These are phyloP conservation scores for Adelosebastes latens DNA, from an alignment of 2,797 vertebrate genomes.

Conservation along the genomic window DNA sequence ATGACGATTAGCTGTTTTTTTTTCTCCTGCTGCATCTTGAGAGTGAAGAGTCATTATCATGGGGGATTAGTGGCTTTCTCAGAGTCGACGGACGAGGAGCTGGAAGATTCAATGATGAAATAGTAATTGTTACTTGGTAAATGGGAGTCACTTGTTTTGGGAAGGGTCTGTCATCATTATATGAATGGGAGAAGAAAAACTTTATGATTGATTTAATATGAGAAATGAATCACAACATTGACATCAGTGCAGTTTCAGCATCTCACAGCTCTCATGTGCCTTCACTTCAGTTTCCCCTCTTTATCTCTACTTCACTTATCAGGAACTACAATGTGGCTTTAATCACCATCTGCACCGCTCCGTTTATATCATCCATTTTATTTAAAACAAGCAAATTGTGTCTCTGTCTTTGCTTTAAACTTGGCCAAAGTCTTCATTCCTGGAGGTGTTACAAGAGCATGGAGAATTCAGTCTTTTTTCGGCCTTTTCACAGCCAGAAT, in stretches of 20 bases:
- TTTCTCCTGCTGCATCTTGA: slow-evolving; percentile 7
- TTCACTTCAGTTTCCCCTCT: slow-evolving; percentile 31
- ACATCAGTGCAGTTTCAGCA: slow-evolving; percentile 23
- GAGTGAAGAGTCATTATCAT: slow-evolving; percentile 4
- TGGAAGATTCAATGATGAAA: not conserved
- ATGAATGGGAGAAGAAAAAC: not conserved
- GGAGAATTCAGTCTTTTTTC: not conserved
- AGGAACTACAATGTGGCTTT: slow-evolving; percentile 32
- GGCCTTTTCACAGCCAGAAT: not conserved
- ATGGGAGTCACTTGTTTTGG: slow-evolving; percentile 23
- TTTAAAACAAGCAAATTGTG: slow-evolving; percentile 18
- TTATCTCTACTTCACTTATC: slow-evolving; percentile 14
- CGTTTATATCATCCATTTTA: slow-evolving; percentile 16
- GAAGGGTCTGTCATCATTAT: slow-evolving; percentile 19
- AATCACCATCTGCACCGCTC: slow-evolving; percentile 27
- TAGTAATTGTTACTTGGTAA: not conserved
- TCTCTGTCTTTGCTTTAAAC: slow-evolving; percentile 33
- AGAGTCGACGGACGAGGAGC: not conserved
- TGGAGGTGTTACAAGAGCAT: slow-evolving; percentile 12
- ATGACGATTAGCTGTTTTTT: slow-evolving; percentile 20
- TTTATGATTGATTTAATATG: not conserved
- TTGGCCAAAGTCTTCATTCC: not conserved
- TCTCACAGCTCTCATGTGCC: slow-evolving; percentile 22
- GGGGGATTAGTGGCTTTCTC: not conserved
- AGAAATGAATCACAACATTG: slow-evolving; percentile 21